phyloP scores from a whole-genome alignment of 2,888 invertebrate species.

The Drosophila cognata region DNA sequence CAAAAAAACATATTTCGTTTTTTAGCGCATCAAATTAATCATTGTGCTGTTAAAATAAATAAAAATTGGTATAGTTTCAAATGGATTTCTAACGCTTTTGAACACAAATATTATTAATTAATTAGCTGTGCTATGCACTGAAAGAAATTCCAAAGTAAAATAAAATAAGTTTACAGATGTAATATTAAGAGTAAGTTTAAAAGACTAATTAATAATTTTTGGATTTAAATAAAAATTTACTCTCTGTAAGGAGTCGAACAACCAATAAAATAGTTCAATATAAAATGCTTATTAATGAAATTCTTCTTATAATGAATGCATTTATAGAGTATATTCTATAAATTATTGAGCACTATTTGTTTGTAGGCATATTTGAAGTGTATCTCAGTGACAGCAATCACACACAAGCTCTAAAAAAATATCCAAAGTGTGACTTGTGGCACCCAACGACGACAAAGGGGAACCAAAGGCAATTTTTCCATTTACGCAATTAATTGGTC shows the following conservation, averaged over 20 bases:
- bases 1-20: slow-evolving; percentile 36
- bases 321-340: neutral
- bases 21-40: slow-evolving; percentile 73
- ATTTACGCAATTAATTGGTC: slow-evolving; percentile 83
- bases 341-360: neutral
- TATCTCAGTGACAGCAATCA: slow-evolving; percentile 7
- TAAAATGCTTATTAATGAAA: neutral
- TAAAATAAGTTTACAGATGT: neutral
- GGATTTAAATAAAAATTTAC: neutral
- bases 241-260: neutral
- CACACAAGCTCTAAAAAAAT: slow-evolving; percentile 15
- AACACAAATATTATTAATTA: slow-evolving; percentile 70
- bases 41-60: slow-evolving; percentile 78
- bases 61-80: slow-evolving; percentile 75
- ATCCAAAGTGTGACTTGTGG: slow-evolving; percentile 76
- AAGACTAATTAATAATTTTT: neutral
- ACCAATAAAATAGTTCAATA: neutral
- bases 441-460: slow-evolving; percentile 71
- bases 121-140: slow-evolving; percentile 62
- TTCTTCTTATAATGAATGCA: neutral
- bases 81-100: slow-evolving; percentile 60
- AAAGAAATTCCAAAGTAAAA: slow-evolving; percentile 13
- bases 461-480: slow-evolving; percentile 76
- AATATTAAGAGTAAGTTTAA: neutral
- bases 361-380: neutral